Evolutionary conservation across 2,113 vertebrate genomes (phyloP).

Genomic region (Atherinomorus stipes): DNA sequence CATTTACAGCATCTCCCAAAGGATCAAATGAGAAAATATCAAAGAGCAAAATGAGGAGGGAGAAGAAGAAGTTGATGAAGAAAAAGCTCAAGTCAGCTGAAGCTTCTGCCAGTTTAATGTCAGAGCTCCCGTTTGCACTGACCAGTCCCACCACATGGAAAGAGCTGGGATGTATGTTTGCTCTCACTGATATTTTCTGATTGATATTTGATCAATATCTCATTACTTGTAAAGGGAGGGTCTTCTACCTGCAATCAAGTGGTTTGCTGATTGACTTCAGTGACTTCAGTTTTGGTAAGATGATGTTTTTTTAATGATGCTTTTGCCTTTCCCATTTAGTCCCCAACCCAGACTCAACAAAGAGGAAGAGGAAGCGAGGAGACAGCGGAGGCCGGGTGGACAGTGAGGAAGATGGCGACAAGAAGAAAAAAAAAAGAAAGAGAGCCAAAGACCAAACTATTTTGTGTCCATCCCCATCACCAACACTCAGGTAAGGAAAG

Average conservation of each 20-base stretch:
- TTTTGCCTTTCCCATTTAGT: conserved; percentile 71
- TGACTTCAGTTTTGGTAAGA: fast-evolving
- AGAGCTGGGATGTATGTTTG: conserved; percentile 72
- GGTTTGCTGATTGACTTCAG: neutral
- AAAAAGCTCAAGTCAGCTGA: conserved; percentile 43
- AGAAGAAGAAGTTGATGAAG: conserved; percentile 59
- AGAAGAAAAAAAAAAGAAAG: conserved; percentile 86
- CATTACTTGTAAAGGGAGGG: no score
- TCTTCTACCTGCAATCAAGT: no score
- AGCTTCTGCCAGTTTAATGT: conserved; percentile 68
- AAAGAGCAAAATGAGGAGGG: conserved; percentile 63
- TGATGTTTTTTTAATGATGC: neutral
- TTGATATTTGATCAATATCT: no score
- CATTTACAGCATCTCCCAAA: conserved; percentile 23
- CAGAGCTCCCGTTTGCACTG: conserved; percentile 88
- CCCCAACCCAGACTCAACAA: conserved; percentile 68
- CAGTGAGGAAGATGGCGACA: conserved; percentile 82
- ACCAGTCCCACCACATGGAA: conserved; percentile 82
- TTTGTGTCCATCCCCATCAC: conserved; percentile 92
- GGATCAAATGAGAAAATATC: conserved; percentile 55
- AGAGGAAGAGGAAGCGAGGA: conserved; percentile 85
- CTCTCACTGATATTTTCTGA: neutral
- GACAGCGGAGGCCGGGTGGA: conserved; percentile 66
- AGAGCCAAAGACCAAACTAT: conserved; percentile 88
- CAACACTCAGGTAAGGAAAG: conserved; percentile 56